Evolutionary conservation across 2,888 invertebrate species (phyloP), one percentile per base, ranked within the genome.

Genomic region (Heliconius cydno): DNA sequence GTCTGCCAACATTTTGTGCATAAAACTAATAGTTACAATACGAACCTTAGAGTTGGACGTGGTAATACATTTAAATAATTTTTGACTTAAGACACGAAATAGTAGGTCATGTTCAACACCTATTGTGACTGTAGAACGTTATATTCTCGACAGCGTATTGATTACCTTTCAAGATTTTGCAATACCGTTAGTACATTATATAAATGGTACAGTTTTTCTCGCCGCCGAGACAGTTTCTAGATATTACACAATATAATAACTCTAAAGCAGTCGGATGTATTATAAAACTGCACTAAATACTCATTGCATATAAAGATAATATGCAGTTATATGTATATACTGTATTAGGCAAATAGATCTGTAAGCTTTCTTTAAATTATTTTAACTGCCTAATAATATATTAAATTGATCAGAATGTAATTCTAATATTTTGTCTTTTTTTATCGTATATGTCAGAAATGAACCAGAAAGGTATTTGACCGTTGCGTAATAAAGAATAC

Each of bases 1-100:
- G 90, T 89, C 88, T 86, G 85, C 86, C 86, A 85, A 85, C 85
- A 85, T 85, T 41, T 65, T 79, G 84, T 83, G 86, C 74, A 81
- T 70, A 72, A 74, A 73, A 76, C 77, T 46, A 63, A 75, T 57
- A 60, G 13, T 70, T 78, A 38, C 38, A 63, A 71, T 73, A 77
- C 72, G 28, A 76, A 76, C 38, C 1, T 63, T 30, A 66, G 68
- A 74, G 6, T 67, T 25, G n/a, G 41, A 67, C 22, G 22, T 46
- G 15, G 30, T 67, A 25, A 78, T 66, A 60, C 10, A 30, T 25
- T 77, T 63, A 28, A 68, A 46, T 63, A 10, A 63, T 41, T 63
- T 72, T 80, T 68, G 66, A 79, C 52, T 65, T 65, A 72, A 76
- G 46, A 73, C 65, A 60, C 38, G 30, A 57, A 65, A 38, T 79